Conservation (phyloP, 2,888 invertebrate genomes). For the Noctuana brunneofusca region DNA sequence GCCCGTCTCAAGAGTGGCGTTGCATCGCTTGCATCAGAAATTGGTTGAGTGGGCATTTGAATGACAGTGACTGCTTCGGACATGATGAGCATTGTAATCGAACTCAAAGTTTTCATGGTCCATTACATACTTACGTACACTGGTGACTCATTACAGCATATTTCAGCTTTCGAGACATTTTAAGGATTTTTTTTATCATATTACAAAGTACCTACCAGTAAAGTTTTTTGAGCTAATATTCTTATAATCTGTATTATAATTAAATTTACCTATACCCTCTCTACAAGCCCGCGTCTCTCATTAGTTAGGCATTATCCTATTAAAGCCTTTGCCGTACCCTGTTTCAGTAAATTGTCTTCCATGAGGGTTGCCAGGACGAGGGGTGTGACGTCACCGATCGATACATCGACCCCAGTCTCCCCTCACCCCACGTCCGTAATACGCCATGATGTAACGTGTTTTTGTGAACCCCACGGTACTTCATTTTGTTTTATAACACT, state of each 20-base stretch:
- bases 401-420: conserved; percentile 40
- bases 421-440: conserved; percentile 32
- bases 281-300: too few relatives aligned
- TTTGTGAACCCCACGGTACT: conserved; percentile 35
- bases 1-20: conserved; percentile 1
- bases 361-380: conserved; percentile 38
- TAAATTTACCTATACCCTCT: too few relatives aligned
- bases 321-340: neutral
- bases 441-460: conserved; percentile 46
- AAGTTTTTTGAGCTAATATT: too few relatives aligned
- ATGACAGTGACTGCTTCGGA: neutral
- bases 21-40: neutral
- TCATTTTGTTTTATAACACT: conserved; percentile 37
- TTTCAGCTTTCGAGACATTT: neutral
- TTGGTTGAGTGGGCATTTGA: neutral
- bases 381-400: conserved; percentile 54
- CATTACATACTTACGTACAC: neutral
- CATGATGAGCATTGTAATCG: neutral
- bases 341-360: conserved; percentile 27
- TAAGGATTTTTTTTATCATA: neutral
- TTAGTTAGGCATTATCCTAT: neutral
- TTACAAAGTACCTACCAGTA: too few relatives aligned
- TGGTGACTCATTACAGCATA: too few relatives aligned
- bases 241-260: too few relatives aligned
- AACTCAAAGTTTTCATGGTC: neutral